A percentile compares a stretch with the other conserved stretches of the same genome.
Conservation (phyloP, 92 coral and sea anemone species). For the Phenganax subtilis region DNA sequence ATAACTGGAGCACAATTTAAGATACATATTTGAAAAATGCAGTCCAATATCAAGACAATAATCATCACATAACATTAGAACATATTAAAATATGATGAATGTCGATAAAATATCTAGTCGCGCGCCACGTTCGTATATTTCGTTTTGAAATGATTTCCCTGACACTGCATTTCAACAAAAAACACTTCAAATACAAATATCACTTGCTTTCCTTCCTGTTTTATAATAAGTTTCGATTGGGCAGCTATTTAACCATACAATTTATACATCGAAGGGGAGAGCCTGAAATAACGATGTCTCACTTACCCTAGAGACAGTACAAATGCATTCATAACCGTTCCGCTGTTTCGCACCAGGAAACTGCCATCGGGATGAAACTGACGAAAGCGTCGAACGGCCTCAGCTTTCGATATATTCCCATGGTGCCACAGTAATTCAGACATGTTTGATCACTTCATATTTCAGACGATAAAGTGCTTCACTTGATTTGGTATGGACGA, state of each 20-base stretch:
- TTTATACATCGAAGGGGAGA: not conserved
- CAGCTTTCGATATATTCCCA: conserved; percentile 21
- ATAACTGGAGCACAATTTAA: too few species aligned
- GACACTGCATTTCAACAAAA: too few species aligned
- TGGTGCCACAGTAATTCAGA: conserved; percentile 36
- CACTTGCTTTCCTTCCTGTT: not conserved
- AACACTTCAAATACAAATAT: too few species aligned
- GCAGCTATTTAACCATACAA: not conserved
- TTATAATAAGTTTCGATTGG: not conserved
- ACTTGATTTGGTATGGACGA: conserved; percentile 9
- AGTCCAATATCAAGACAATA: too few species aligned
- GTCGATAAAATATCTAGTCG: too few species aligned
- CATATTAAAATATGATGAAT: too few species aligned
- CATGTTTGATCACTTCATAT: conserved; percentile 8
- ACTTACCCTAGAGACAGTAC: conserved; percentile 32
- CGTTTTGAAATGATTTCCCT: too few species aligned
- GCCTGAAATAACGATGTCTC: not conserved
- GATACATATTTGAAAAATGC: too few species aligned
- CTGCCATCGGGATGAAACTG: conserved; percentile 40
- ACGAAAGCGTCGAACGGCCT: conserved; percentile 38
- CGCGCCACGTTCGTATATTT: too few species aligned
- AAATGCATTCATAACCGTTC: conserved; percentile 24
- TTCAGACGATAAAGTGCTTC: not conserved
- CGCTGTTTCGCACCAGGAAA: conserved; percentile 25
- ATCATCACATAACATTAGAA: too few species aligned